Percentiles rank a stretch among this genome's conserved stretches.
These are phyloP conservation scores for Cotesia congregata DNA, from an alignment of 2,888 invertebrate species.

Conservation along the genomic window DNA sequence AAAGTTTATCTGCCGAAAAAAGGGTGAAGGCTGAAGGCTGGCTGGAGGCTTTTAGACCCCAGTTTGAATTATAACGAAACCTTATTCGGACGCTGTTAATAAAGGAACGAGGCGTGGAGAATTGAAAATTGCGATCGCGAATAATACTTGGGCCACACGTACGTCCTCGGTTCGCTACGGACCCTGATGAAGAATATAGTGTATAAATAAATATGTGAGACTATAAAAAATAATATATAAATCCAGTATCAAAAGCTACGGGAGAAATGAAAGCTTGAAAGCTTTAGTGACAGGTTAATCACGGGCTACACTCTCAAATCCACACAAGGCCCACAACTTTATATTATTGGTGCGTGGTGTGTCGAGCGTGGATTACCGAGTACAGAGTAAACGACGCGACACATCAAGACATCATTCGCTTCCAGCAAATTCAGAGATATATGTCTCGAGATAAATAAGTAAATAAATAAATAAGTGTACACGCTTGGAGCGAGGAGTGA, in stretches of 20 bases:
- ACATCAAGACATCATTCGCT: conserved; percentile 63
- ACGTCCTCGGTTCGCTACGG: conserved; percentile 7
- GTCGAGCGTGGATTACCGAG: background rate
- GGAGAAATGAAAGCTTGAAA: conserved; percentile 42
- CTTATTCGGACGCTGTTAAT: conserved; percentile 24
- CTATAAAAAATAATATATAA: conserved; percentile 21
- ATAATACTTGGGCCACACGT: conserved; percentile 11
- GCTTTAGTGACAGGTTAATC: conserved; percentile 52
- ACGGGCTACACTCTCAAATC: conserved; percentile 29
- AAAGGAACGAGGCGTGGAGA: conserved; percentile 39
- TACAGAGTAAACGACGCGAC: conserved; percentile 41
- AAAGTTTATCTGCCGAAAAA: conserved; percentile 15
- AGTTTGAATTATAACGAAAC: conserved; percentile 28
- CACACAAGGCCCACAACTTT: background rate
- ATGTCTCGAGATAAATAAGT: conserved; percentile 1
- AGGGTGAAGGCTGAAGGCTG: background rate
- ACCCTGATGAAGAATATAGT: conserved; percentile 34
- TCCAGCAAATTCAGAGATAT: conserved; percentile 39
- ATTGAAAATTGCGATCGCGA: conserved; percentile 39
- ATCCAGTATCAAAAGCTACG: conserved; percentile 17
- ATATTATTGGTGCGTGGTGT: background rate
- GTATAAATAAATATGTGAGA: background rate
- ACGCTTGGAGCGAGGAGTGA: background rate
- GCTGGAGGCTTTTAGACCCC: conserved; percentile 15
- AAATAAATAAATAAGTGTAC: conserved; percentile 7